A percentile compares a stretch with the other conserved stretches of the same genome.
These are phyloP conservation scores for Pseudobourletiella spinata DNA, from an alignment of 1,140 invertebrate genomes.

Conservation along the genomic window DNA sequence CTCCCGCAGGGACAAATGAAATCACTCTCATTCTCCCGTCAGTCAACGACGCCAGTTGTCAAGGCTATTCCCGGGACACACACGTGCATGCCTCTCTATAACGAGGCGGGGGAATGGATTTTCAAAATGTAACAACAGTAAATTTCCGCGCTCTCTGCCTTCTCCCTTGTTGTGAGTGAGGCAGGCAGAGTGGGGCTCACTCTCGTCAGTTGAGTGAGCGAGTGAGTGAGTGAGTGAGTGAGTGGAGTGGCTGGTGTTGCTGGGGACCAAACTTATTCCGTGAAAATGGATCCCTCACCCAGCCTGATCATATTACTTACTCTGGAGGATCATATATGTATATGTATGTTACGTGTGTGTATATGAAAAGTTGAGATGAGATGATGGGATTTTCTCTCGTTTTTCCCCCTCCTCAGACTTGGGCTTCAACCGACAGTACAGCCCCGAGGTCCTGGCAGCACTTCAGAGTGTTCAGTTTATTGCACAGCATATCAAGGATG, in stretches of 20 bases:
- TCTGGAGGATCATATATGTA: no score
- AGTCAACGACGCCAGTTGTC: no score
- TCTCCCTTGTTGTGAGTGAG: not conserved
- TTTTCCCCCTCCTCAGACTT: conserved; percentile 16
- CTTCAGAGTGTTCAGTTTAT: conserved; percentile 91
- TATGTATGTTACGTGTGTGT: no score
- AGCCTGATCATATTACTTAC: no score
- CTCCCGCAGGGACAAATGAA: no score
- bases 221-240: not conserved
- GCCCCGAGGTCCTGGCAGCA: conserved; percentile 78
- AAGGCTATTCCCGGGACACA: not conserved
- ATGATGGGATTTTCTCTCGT: not conserved
- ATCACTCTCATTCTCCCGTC: no score
- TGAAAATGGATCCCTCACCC: no score
- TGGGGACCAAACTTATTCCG: no score
- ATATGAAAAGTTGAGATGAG: not conserved
- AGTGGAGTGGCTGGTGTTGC: not conserved
- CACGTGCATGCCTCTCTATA: not conserved
- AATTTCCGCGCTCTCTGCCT: not conserved
- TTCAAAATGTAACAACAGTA: no score
- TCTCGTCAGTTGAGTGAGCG: not conserved
- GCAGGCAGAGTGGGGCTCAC: no score
- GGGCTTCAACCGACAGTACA: conserved; percentile 51
- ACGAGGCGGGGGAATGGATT: no score
- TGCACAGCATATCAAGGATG: conserved; percentile 92